Percentiles rank a stretch among this genome's conserved stretches.
Evolutionary conservation across 2,113 vertebrate species (phyloP).

Genomic region (Notechis scutatus): DNA sequence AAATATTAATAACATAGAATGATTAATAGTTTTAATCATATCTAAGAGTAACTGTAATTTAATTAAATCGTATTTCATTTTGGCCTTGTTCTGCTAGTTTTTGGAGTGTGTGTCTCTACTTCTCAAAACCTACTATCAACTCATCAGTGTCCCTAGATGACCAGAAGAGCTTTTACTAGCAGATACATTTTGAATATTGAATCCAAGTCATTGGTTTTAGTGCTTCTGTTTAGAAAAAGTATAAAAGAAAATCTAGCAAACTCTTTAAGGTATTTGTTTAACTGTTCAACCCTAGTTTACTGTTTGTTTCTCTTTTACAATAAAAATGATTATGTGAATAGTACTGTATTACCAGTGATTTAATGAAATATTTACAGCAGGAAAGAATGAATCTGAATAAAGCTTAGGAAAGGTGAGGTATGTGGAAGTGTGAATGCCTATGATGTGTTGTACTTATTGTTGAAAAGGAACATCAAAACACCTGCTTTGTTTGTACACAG

Average conservation of each 20-base stretch:
- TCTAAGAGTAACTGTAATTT: background rate
- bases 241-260: background rate
- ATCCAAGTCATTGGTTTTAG: background rate
- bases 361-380: background rate
- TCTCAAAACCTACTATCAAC: background rate
- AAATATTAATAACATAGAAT: background rate
- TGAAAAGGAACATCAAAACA: conserved; percentile 45
- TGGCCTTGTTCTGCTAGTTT: background rate
- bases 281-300: background rate
- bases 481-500: background rate
- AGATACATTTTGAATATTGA: background rate
- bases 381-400: conserved; percentile 16
- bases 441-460: conserved; percentile 19
- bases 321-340: background rate
- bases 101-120: background rate
- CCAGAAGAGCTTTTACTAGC: background rate
- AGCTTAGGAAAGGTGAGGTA: background rate
- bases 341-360: background rate
- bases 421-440: background rate
- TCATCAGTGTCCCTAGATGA: background rate
- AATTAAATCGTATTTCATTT: background rate
- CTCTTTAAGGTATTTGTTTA: background rate
- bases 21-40: background rate
- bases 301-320: background rate
- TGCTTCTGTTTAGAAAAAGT: background rate